These are phyloP conservation scores for Prolemur simus DNA, from an alignment of 2,113 vertebrate genomes.

Conservation along the genomic window DNA sequence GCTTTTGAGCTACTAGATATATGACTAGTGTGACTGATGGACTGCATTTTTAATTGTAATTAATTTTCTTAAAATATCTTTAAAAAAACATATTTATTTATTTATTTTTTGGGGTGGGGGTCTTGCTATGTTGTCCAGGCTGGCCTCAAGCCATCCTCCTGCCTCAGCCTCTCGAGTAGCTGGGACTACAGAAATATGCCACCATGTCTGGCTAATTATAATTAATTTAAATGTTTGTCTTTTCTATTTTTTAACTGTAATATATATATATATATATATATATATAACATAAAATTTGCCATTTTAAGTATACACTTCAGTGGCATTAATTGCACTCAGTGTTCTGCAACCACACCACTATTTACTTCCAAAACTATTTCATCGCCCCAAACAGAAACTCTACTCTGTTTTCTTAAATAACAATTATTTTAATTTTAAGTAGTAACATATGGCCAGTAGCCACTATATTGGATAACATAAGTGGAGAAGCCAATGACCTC, in stretches of 20 bases:
- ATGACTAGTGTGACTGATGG: neutral
- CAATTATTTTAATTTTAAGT: constrained; percentile 4
- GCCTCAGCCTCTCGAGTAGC: neutral
- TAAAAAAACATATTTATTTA: neutral
- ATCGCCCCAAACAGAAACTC: neutral
- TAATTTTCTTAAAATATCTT: neutral
- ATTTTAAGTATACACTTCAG: neutral
- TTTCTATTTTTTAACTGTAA: neutral
- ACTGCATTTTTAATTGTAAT: neutral
- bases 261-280: no score
- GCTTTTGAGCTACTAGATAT: neutral
- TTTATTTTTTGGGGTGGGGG: neutral
- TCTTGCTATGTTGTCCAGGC: neutral
- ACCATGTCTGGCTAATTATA: neutral
- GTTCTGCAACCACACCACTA: neutral
- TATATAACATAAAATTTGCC: neutral
- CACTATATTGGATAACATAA: neutral
- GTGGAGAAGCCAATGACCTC: neutral
- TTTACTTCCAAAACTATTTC: neutral
- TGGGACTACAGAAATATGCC: neutral
- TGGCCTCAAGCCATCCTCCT: neutral
- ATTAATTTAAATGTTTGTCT: neutral
- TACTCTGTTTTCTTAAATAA: neutral
- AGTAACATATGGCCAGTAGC: neutral
- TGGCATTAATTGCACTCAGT: neutral